Evolutionary conservation across 92 coral and sea anemone species (phyloP), one percentile per base, ranked within the genome.

Genomic region (Epizoanthus fatuus): DNA sequence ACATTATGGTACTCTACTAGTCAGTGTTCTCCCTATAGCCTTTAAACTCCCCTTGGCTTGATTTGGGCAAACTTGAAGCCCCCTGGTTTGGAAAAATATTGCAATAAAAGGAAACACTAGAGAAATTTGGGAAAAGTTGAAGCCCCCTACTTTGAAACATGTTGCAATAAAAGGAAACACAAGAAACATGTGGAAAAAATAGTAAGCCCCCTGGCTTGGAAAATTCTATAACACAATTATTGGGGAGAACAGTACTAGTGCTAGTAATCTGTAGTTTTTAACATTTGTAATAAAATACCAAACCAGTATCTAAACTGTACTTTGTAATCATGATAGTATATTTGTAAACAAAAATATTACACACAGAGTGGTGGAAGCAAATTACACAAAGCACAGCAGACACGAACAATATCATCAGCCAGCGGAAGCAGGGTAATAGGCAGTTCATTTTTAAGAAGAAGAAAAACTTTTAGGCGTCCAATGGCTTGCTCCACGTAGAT

Each of bases 381-480:
- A 29, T 78, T 78, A 72, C 69, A 74, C 3, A 74, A 20, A 16
- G 81, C 67, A 75, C 67, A 9, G 52, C 66, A 52, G 4, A 51
- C 67, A 42, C 54, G 20, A 22, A 83, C 80, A 83, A 72, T 71
- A 44, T 84, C 81, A 84, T 84, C 81, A 25, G 72, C 81, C 13
- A 84, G 72, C 16, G 87, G 87, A 25, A 84, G 58, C 29, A 84
- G 56, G 40, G 58, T 19, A 57, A 84, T 71, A 49, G 81, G 81
- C 52, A 84, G 71, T 72, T 84, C 81, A 72, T 84, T 32, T 60
- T 84, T 84, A 29, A 85, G 64, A 25, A 85, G 38, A 84, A 57
- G 88, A 65, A 85, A 85, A 49, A 85, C 88, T 54, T 84, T 84
- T 53, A 84, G 66, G 20, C 88, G 39, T 59, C 88, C 88, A 72